phyloP scores from a whole-genome alignment of 2,888 invertebrate genomes.

The Melipona beecheii region DNA sequence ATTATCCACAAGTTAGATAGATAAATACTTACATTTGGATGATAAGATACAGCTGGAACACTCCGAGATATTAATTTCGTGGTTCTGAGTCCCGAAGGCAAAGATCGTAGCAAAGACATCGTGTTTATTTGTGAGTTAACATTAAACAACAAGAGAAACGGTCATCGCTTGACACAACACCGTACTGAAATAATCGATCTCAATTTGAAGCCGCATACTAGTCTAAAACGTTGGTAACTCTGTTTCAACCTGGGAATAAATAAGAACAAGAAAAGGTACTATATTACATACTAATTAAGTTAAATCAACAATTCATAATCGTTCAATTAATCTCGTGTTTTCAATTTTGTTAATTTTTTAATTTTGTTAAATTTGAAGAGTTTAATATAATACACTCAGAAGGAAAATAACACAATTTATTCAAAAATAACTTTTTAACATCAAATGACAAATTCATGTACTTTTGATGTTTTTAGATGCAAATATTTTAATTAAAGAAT shows the following conservation, averaged over 20 bases:
- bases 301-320: neutral
- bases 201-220: neutral
- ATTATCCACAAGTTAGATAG: conserved; percentile 9
- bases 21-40: conserved; percentile 89
- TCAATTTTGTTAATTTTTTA: neutral
- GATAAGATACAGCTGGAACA: conserved; percentile 88
- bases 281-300: neutral
- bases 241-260: conserved; percentile 21
- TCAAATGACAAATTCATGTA: neutral
- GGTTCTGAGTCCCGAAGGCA: conserved; percentile 74
- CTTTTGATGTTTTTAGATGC: neutral
- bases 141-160: conserved; percentile 5
- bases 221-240: conserved; percentile 30
- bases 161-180: conserved; percentile 15
- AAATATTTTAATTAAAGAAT: neutral
- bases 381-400: neutral
- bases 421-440: neutral
- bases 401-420: neutral
- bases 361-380: neutral
- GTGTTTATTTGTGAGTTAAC: conserved; percentile 31
- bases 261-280: neutral
- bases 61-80: conserved; percentile 77
- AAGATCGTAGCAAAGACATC: conserved; percentile 78
- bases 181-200: conserved; percentile 20
- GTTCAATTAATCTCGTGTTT: neutral